phyloP scores from a whole-genome alignment of 1,140 invertebrate genomes.

The Bactericera cockerelli region DNA sequence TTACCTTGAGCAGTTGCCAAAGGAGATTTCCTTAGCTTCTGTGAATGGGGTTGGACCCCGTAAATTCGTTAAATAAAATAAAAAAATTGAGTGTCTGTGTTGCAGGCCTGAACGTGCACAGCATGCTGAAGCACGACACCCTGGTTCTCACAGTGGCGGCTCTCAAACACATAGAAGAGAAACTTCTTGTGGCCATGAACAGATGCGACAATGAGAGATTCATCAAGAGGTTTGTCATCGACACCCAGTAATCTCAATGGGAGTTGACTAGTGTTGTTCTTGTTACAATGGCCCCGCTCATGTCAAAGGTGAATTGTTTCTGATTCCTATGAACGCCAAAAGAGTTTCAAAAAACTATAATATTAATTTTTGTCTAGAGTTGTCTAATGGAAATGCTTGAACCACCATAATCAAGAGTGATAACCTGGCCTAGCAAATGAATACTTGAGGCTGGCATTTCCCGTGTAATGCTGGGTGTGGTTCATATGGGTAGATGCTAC shows the following conservation, averaged over 20 bases:
- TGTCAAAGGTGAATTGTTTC: background rate
- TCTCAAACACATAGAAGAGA: slow-evolving; percentile 70
- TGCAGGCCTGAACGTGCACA: slow-evolving; percentile 58
- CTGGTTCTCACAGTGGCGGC: slow-evolving; percentile 75
- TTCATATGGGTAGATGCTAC: no score
- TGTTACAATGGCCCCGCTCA: background rate
- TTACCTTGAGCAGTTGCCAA: no score
- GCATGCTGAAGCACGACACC: slow-evolving; percentile 92
- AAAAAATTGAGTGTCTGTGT: slow-evolving; percentile 21
- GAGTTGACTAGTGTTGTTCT: background rate
- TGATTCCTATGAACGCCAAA: background rate
- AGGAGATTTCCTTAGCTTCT: no score
- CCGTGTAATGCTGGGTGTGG: no score
- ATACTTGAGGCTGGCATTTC: no score
- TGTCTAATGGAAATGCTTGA: background rate
- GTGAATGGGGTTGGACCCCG: no score
- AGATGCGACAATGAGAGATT: slow-evolving; percentile 34
- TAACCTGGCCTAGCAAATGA: background rate
- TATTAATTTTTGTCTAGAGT: background rate
- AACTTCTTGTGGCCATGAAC: slow-evolving; percentile 62
- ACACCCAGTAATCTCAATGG: background rate
- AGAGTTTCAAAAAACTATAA: background rate
- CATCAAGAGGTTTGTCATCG: slow-evolving; percentile 19
- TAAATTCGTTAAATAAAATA: no score
- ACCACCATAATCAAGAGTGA: background rate